Evolutionary conservation across 2,113 vertebrate genomes (phyloP).

Genomic region (Nerophis ophidion): DNA sequence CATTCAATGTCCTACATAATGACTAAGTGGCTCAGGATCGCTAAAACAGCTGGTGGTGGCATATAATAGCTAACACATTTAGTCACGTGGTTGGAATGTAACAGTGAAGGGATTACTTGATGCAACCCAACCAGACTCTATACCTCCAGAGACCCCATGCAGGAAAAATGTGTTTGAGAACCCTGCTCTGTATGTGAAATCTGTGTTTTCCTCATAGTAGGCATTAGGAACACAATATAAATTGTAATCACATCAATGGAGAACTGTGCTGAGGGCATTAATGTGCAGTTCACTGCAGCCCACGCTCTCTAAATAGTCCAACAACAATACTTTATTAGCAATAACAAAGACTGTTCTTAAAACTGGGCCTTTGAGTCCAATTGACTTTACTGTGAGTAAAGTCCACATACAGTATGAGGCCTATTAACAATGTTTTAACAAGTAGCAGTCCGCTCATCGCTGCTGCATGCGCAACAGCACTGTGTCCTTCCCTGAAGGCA

Average conservation of each 20-base stretch:
- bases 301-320: conserved; percentile 24
- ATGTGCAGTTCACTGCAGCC: conserved; percentile 8
- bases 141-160: no score
- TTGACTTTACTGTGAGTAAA: conserved; percentile 39
- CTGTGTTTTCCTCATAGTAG: conserved; percentile 6
- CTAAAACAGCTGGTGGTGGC: no score
- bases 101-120: no score
- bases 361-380: conserved; percentile 32
- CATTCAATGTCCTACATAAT: no score
- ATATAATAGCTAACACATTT: no score
- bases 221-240: neutral
- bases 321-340: conserved; percentile 2
- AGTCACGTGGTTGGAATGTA: no score
- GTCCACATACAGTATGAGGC: conserved; percentile 16
- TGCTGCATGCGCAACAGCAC: conserved; percentile 10
- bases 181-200: neutral
- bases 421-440: conserved; percentile 33
- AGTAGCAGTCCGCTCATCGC: conserved; percentile 2
- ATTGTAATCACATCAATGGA: conserved; percentile 7
- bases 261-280: neutral
- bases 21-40: neutral
- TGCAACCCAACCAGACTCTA: no score
- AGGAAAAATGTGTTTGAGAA: no score
- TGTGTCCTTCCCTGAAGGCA: conserved; percentile 30
- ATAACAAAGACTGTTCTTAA: conserved; percentile 23